These are phyloP conservation scores for Timandra comae DNA, from an alignment of 2,888 invertebrate species.

Conservation along the genomic window DNA sequence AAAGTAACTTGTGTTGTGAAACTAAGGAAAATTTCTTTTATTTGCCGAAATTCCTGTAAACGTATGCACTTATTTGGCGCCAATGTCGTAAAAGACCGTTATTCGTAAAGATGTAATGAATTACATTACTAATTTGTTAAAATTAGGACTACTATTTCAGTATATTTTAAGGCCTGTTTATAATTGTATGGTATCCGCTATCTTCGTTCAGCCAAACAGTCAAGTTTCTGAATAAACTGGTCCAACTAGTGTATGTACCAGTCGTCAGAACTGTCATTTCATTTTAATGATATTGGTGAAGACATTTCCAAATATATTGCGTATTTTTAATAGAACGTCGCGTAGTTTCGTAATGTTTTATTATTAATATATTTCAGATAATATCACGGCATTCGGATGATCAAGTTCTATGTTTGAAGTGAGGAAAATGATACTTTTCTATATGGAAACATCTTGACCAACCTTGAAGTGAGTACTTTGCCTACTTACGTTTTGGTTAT, in stretches of 20 bases:
- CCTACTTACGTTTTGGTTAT: constrained; percentile 25
- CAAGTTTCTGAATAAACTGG: constrained; percentile 59
- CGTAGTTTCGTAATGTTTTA: constrained; percentile 9
- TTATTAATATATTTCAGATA: constrained; percentile 40
- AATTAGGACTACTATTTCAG: no score
- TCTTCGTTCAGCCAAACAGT: constrained; percentile 20
- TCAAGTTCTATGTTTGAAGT: constrained; percentile 51
- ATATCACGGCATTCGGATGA: constrained; percentile 29
- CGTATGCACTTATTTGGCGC: constrained; percentile 76
- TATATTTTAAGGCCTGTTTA: constrained; percentile 9
- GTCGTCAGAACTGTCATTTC: constrained; percentile 72
- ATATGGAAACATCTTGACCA: constrained; percentile 71
- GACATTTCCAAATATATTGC: constrained; percentile 28
- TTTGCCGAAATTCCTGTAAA: constrained; percentile 42
- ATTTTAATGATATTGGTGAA: constrained; percentile 44
- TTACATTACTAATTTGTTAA: constrained; percentile 20
- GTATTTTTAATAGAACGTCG: constrained; percentile 12
- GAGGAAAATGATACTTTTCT: constrained; percentile 52
- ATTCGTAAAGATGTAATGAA: constrained; percentile 22
- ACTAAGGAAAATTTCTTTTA: constrained; percentile 19
- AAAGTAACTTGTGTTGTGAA: constrained; percentile 7
- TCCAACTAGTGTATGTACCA: constrained; percentile 22
- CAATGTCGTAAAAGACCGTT: constrained; percentile 71
- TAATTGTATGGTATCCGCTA: constrained; percentile 20
- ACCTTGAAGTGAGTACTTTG: constrained; percentile 68